Conservation (phyloP, 2,888 invertebrate genomes). For the Pseudococcus longispinus region DNA sequence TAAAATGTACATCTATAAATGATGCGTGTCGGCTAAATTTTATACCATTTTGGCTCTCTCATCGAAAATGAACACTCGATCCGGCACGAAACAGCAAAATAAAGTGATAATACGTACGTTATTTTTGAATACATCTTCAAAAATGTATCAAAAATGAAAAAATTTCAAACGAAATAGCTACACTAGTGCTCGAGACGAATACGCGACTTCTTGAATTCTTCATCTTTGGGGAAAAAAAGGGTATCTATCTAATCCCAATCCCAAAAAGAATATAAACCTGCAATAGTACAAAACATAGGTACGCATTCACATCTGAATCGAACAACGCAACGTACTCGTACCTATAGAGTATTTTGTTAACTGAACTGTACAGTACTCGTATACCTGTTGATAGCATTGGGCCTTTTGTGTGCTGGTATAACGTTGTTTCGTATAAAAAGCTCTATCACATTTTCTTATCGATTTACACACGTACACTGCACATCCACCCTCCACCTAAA, state of each 20-base stretch:
- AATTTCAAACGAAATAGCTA: neutral
- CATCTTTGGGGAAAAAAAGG: neutral
- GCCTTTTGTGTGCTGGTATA: neutral
- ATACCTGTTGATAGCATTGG: neutral
- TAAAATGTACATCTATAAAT: neutral
- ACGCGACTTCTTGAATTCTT: neutral
- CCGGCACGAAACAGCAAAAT: no score
- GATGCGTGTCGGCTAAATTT: neutral
- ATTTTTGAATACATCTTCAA: no score
- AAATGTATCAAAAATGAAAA: neutral
- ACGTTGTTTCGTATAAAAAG: neutral
- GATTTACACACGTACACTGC: neutral
- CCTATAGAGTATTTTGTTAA: neutral
- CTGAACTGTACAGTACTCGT: neutral
- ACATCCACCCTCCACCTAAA: neutral
- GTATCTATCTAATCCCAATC: no score
- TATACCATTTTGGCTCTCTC: neutral
- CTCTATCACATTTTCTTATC: constrained; percentile 6
- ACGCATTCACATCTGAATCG: neutral
- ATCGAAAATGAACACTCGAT: neutral
- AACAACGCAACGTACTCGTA: neutral
- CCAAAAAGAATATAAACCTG: neutral
- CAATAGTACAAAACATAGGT: neutral
- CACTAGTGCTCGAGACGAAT: no score
- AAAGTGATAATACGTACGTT: no score